Percentiles rank a stretch among this genome's conserved stretches.
Evolutionary conservation across 2,113 vertebrate species (phyloP).

Genomic region (Pterocles orientalis): DNA sequence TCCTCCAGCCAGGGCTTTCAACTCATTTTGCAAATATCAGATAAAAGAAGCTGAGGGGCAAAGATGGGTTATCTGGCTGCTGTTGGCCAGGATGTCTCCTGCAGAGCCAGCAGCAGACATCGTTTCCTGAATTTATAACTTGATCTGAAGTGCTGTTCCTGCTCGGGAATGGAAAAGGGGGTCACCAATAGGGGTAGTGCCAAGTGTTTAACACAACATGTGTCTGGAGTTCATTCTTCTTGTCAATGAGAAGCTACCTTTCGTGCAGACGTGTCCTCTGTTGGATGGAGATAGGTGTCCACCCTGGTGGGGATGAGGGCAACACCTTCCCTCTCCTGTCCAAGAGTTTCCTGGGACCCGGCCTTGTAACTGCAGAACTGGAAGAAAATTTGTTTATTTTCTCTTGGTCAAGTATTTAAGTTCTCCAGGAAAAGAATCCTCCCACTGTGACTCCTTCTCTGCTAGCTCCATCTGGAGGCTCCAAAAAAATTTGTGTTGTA

Average conservation of each 20-base stretch:
- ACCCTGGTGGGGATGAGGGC: fast-evolving
- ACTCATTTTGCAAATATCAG: background rate
- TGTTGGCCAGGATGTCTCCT: background rate
- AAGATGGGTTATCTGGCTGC: background rate
- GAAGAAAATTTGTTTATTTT: background rate
- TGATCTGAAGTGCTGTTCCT: background rate
- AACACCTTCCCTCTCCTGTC: background rate
- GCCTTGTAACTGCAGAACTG: background rate
- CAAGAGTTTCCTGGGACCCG: background rate
- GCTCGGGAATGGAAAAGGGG: background rate
- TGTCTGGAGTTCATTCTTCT: background rate
- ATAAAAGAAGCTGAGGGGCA: background rate
- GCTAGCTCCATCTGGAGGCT: constrained; percentile 52
- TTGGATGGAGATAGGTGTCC: background rate
- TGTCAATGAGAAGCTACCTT: background rate
- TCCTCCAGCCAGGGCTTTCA: background rate
- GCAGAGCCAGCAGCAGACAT: background rate
- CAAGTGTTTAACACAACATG: background rate
- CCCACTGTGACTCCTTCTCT: background rate
- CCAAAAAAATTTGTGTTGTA: background rate
- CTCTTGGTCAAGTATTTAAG: background rate
- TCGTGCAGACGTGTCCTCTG: fast-evolving
- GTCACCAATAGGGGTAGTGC: background rate
- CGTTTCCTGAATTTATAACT: background rate
- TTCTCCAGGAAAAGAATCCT: background rate